Base-by-base conservation (phyloP, 2,888 invertebrate genomes). In the Drosophila atripex region DNA sequence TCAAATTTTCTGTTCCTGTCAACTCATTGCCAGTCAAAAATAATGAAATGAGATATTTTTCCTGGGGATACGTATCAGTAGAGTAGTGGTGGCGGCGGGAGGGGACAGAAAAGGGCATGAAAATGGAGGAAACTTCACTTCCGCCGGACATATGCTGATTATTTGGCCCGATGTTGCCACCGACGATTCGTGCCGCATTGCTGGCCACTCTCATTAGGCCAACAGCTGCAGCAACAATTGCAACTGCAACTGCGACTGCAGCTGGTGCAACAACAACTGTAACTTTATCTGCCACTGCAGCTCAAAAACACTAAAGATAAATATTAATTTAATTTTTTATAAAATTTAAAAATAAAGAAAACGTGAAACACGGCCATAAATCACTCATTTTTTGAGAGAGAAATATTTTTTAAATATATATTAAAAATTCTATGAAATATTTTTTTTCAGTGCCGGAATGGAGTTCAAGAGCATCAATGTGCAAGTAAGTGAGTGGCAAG, bases 91-190 rank as follows among this genome's bases (percentile, higher is more conserved):
- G 2, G 25, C 12, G 21, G 46, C 53, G 55, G 28, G 23, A 32
- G 35, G 6, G 1, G n/a, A n/a, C 6, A n/a, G n/a, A 35, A 7
- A n/a, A 4, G 35, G 35, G n/a, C 1, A 35, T 35, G 35, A n/a
- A 35, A 35, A 35, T 28, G 49, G 59, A 50, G 49, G 43, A 66
- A 58, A 57, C 16, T 56, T 28, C 41, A 58, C 61, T 49, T 32
- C 54, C 63, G 68, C 21, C 51, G 60, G 77, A 66, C 75, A 79
- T 76, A 76, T 77, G 84, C 63, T 69, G 83, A 74, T 75, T 63
- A 76, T 78, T 68, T 61, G 76, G 76, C 49, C 60, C 45, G 50
- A 68, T 68, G 66, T 66, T 55, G 68, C 43, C 68, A 57, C 50
- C 56, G 66, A 35, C 56, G 57, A 46, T 46, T 51, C 68, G 21